Evolutionary conservation across 2,888 invertebrate genomes (phyloP).

Genomic region (Cataglyphis rosenhaueri): DNA sequence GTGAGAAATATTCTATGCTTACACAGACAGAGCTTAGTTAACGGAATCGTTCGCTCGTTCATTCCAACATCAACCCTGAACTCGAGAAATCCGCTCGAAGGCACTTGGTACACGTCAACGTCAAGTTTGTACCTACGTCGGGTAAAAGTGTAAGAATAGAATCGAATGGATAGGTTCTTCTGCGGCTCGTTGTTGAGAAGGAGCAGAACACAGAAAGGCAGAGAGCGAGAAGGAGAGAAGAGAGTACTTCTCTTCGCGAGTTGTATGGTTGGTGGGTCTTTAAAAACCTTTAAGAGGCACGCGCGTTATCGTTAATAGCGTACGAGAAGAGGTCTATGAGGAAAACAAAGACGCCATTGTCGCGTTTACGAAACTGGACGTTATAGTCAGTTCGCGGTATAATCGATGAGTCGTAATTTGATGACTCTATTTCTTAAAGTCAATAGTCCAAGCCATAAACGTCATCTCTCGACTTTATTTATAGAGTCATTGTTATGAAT

Average conservation of each 20-base stretch:
- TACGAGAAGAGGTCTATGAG: constrained; percentile 56
- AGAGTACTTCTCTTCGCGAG: constrained; percentile 55
- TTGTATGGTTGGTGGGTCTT: constrained; percentile 26
- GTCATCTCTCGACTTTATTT: not conserved
- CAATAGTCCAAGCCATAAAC: not conserved
- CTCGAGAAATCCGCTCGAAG: constrained; percentile 63
- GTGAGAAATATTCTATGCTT: constrained; percentile 64
- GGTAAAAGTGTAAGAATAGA: constrained; percentile 72
- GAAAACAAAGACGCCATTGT: constrained; percentile 73
- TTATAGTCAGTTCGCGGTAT: constrained; percentile 41
- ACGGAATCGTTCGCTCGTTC: constrained; percentile 71
- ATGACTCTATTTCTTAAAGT: constrained; percentile 63
- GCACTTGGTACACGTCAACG: constrained; percentile 74
- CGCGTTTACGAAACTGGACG: constrained; percentile 41
- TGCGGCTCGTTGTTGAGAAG: constrained; percentile 36
- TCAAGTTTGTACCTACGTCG: constrained; percentile 63
- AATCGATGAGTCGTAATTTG: constrained; percentile 62
- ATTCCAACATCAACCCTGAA: constrained; percentile 66
- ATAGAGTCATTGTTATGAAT: not conserved
- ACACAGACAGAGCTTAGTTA: constrained; percentile 63
- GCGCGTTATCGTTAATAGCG: constrained; percentile 64
- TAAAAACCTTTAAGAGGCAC: constrained; percentile 60
- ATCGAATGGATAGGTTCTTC: constrained; percentile 65
- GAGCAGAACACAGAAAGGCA: constrained; percentile 4
- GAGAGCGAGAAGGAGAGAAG: constrained; percentile 27